Evolutionary conservation across 2,797 vertebrate genomes (phyloP).

Genomic region (Fratercula arctica): DNA sequence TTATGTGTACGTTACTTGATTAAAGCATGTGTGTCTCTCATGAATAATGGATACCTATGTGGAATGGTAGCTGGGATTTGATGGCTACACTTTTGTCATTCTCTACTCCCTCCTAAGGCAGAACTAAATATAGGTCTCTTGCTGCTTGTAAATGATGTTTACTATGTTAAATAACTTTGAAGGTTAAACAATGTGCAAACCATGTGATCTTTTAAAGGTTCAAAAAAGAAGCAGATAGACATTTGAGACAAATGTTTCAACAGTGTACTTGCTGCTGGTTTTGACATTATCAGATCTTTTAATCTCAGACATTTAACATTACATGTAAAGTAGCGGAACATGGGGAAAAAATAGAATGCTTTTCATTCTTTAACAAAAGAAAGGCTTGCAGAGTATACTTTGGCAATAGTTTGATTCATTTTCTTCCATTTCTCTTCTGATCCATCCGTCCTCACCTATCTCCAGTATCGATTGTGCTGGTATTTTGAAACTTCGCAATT

Average conservation of each 20-base stretch:
- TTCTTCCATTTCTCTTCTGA: constrained; percentile 21
- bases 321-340: not conserved
- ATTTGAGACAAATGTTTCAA: not conserved
- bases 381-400: not conserved
- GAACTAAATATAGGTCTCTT: not conserved
- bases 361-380: not conserved
- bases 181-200: not conserved
- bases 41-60: not conserved
- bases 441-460: not conserved
- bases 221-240: not conserved
- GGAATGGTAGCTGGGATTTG: not conserved
- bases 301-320: not conserved
- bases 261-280: not conserved
- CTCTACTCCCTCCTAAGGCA: not conserved
- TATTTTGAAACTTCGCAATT: constrained; percentile 98
- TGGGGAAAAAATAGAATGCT: not conserved
- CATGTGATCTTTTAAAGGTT: not conserved
- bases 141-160: not conserved
- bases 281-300: not conserved
- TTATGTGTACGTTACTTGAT: accelerated
- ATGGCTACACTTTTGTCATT: not conserved
- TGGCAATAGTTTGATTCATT: not conserved
- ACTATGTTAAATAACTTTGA: not conserved
- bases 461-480: constrained; percentile 97
- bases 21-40: not conserved